Evolutionary conservation across 2,113 vertebrate species (phyloP), one percentile per base, ranked within the genome.

Genomic region (Barnardius zonarius): DNA sequence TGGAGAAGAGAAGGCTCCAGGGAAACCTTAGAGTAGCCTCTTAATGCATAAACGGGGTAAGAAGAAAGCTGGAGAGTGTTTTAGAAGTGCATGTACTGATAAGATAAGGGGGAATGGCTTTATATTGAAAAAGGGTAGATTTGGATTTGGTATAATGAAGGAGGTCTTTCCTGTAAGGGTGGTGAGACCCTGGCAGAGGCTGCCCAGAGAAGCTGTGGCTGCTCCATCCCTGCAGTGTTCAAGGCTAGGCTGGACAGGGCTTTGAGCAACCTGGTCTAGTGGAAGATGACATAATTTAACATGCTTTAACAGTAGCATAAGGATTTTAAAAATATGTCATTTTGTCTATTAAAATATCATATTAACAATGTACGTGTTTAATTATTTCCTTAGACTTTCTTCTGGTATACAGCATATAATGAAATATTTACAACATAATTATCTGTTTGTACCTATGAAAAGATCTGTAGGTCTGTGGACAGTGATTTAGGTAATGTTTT

Each of bases 381-480:
- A 68, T 4, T 10, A 3, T 43, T 59, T 41, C 64, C 63, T 46
- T 30, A 67, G 43, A 43, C 73, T 63, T 76, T 70, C 57, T 9
- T 31, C 41, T 54, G 31, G 10, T n/a, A 27, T 5, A 30, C 1
- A 79, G 14, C 15, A 39, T 2, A 9, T 3, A 17, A 66, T 22
- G 23, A 33, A 19, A 51, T 10, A 12, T 1, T 9, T 2, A 1
- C 4, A n/a, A 7, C 17, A 27, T 0, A 8, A 1, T 1, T 9
- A 2, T 7, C 35, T 57, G 27, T 14, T 24, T 52, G 41, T 27
- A 81, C 43, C 57, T 41, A 2, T 30, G 44, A 25, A 37, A 44
- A 81, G 54, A 39, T 57, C 43, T 68, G 44, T 4, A 44, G n/a
- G 6, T 18, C 35, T 30, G 11, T 10, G 35, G 75, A 55, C 63